A percentile compares a stretch with the other conserved stretches of the same genome.
phyloP scores from a whole-genome alignment of 2,888 invertebrate species.

The Micropterix aruncella region DNA sequence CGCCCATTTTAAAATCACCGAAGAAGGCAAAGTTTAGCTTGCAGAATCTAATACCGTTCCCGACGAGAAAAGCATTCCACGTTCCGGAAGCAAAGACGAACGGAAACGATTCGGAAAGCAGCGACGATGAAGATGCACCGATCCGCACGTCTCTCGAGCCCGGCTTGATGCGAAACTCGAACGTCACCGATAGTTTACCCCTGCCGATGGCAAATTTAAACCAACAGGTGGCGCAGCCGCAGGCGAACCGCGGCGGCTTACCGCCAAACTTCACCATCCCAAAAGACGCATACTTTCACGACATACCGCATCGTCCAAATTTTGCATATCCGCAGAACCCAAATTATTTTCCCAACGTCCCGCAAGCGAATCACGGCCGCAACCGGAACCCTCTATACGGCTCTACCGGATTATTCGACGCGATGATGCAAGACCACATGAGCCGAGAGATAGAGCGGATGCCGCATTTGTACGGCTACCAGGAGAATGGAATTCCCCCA shows the following conservation, averaged over 20 bases:
- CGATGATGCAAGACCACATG: constrained; percentile 39
- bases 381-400: constrained; percentile 32
- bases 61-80: constrained; percentile 35
- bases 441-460: constrained; percentile 35
- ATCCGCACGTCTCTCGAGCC: constrained; percentile 31
- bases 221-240: constrained; percentile 12
- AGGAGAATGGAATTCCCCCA: constrained; percentile 9
- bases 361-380: constrained; percentile 20
- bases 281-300: constrained; percentile 47
- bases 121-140: constrained; percentile 40
- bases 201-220: constrained; percentile 19
- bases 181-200: constrained; percentile 34
- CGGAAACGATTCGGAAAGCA: constrained; percentile 40
- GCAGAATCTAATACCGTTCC: constrained; percentile 37
- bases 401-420: constrained; percentile 31
- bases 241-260: constrained; percentile 9
- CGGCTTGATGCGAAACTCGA: constrained; percentile 40
- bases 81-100: constrained; percentile 32
- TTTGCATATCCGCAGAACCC: constrained; percentile 17
- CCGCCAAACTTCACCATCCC: constrained; percentile 25
- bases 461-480: constrained; percentile 34
- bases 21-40: constrained; percentile 35
- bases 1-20: constrained; percentile 21
- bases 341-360: constrained; percentile 19
- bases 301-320: constrained; percentile 33